Evolutionary conservation across 2,888 invertebrate species (phyloP), one percentile per base, ranked within the genome.

Genomic region (Suillia variegata): DNA sequence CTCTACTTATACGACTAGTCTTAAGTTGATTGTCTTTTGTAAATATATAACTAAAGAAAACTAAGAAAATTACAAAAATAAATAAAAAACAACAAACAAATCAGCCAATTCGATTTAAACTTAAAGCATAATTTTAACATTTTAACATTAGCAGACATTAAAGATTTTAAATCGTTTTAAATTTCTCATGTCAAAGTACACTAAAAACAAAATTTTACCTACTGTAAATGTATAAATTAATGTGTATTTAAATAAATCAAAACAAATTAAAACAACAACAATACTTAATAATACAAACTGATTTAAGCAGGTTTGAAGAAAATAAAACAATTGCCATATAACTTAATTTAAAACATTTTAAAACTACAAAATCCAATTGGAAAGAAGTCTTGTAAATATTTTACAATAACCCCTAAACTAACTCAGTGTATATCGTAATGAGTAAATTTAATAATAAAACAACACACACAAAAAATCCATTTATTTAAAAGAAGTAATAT

Each of bases 291-390:
- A 55, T 57, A 64, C 49, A 45, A 53, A 55, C 34, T 38, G 58
- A 64, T 47, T 49, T 48, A 54, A 55, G 47, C 48, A 52, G 20
- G 12, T 22, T 5, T 13, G 17, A 54, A 62, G 48, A 56, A 56
- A 6, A 47, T 53, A 62, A 5, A 26, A 26, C 10, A 26, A 26
- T 10, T 13, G 76, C 76, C 76, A 73, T 76, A 70, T 70, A 65
- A 64, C 24, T 56, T 73, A 71, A 76, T 63, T 69, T 71, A 70
- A 76, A 75, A 66, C 69, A 65, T 72, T 62, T 60, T 59, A 20
- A 48, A 47, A 56, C 24, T 22, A 59, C 31, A 50, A 66, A 58
- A 3, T 20, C 42, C 18, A 54, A 53, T 56, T 33, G 38, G 26
- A 63, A 69, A 57, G 8, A 47, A 15, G 57, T n/a, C 67, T 66